phyloP scores from a whole-genome alignment of 1,140 invertebrate genomes.

The Hycleus cichorii region DNA sequence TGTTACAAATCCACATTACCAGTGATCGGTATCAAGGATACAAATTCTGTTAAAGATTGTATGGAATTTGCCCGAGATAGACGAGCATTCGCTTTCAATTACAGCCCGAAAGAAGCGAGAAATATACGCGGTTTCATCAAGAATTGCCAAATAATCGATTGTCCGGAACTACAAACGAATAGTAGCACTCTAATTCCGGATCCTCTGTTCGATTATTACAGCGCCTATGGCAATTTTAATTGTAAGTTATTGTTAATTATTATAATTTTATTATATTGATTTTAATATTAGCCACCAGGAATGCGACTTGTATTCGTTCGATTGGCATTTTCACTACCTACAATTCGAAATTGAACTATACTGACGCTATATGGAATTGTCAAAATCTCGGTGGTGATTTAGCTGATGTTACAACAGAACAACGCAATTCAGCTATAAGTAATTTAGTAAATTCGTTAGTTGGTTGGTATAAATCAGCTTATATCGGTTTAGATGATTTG shows the following conservation, averaged over 20 bases:
- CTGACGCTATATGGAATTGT: constrained; percentile 46
- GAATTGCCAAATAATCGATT: constrained; percentile 47
- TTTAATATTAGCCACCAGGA: constrained; percentile 40
- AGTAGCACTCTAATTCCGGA: constrained; percentile 45
- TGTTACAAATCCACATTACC: constrained; percentile 24
- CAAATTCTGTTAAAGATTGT: constrained; percentile 40
- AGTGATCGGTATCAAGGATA: constrained; percentile 17
- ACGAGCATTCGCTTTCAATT: constrained; percentile 57
- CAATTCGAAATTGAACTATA: constrained; percentile 47
- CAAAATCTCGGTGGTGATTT: constrained; percentile 47
- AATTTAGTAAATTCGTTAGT: constrained; percentile 31
- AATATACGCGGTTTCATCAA: constrained; percentile 3
- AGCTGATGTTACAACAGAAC: constrained; percentile 51
- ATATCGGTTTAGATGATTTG: constrained; percentile 50
- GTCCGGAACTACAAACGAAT: constrained; percentile 48
- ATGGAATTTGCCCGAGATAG: constrained; percentile 48
- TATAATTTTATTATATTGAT: not conserved
- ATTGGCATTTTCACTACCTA: constrained; percentile 53
- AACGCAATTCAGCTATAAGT: constrained; percentile 44
- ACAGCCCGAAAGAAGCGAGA: constrained; percentile 40
- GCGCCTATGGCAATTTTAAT: constrained; percentile 45
- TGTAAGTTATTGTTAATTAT: constrained; percentile 40
- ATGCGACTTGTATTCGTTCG: constrained; percentile 48
- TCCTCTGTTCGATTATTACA: constrained; percentile 53
- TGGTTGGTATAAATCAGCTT: constrained; percentile 40